Base-by-base conservation (phyloP, 2,113 vertebrate species). In the Apeltes quadracus region DNA sequence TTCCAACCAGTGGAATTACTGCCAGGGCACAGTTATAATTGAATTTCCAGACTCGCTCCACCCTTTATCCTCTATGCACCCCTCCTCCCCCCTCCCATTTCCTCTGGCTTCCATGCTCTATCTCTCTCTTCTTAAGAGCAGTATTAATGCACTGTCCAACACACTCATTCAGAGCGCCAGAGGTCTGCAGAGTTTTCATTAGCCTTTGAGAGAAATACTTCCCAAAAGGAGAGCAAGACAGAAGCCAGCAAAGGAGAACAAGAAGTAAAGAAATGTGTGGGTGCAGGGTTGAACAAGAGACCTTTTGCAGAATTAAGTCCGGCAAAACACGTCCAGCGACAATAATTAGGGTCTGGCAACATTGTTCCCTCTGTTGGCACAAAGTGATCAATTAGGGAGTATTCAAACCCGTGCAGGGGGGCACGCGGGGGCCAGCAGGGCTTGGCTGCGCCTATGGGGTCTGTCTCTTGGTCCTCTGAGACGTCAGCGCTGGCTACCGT, bases 21-120 rank as follows among this genome's bases (percentile, higher is more conserved):
- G 90, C 88, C 84, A 69, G 87, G 85, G 79, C 79, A 77, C 76
- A 68, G 83, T 91, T 89, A 83, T 93, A 93, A 93, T 92, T 93
- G 88, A 91, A 93, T 93, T 92, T 88, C 78, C 77, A 84, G 82
- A 87, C 76, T 85, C 20, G 9, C 71, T 43, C 61, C 43, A 76
- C 58, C 54, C 67, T 51, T 76, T 76, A 79, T 77, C 70, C 75
- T 63, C 79, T 6, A 25, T 25, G 32, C 70, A 66, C 57, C 68
- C 8, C 68, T 81, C 18, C 20, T 6, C 18, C 9, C 51, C 12
- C 25, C 1, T 11, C 14, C 63, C 46, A 58, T 71, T 69, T 80
- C 86, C 76, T 77, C 85, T 75, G 61, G 69, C 84, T 66, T 67
- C 72, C 76, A 56, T 65, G 67, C 70, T 76, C 82, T 64, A 54